Evolutionary conservation across 1,140 invertebrate species (phyloP).

Genomic region (Agrilus planipennis): DNA sequence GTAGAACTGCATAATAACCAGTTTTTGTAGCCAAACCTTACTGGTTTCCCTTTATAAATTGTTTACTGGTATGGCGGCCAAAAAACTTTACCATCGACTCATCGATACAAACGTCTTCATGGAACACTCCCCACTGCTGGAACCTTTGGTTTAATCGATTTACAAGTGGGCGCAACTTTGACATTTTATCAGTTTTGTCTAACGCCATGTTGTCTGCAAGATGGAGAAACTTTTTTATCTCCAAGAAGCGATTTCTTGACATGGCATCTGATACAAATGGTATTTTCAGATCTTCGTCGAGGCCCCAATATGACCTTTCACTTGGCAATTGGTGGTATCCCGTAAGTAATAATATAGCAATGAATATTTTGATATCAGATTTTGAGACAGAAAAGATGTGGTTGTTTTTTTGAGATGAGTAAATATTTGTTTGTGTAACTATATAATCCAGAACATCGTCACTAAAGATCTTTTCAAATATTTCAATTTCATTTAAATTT

Average conservation of each 20-base stretch:
- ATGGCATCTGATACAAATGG: slow-evolving; percentile 17
- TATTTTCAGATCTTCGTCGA: slow-evolving; percentile 25
- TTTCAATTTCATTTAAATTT: slow-evolving; percentile 9
- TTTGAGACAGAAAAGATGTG: slow-evolving; percentile 19
- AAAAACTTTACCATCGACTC: slow-evolving; percentile 8
- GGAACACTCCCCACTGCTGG: slow-evolving; percentile 7
- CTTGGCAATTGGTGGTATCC: slow-evolving; percentile 23
- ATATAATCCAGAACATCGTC: slow-evolving; percentile 19
- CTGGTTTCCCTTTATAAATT: slow-evolving; percentile 16
- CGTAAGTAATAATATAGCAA: slow-evolving; percentile 21
- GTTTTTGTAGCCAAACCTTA: slow-evolving; percentile 23
- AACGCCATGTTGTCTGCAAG: slow-evolving; percentile 9
- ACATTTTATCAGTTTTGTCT: slow-evolving; percentile 7
- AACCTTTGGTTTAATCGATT: slow-evolving; percentile 2
- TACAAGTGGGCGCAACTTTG: slow-evolving; percentile 4
- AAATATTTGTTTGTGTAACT: slow-evolving; percentile 16
- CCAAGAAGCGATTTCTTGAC: slow-evolving; percentile 21
- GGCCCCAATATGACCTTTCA: slow-evolving; percentile 22
- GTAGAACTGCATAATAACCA: slow-evolving; percentile 20
- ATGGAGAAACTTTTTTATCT: slow-evolving; percentile 26
- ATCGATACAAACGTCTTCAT: slow-evolving; percentile 3
- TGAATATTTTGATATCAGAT: slow-evolving; percentile 19
- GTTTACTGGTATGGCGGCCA: slow-evolving; percentile 11
- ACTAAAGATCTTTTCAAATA: slow-evolving; percentile 25
- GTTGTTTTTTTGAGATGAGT: slow-evolving; percentile 24